Evolutionary conservation across 2,888 invertebrate species (phyloP), one percentile per base, ranked within the genome.

Genomic region (Furcula furcula): DNA sequence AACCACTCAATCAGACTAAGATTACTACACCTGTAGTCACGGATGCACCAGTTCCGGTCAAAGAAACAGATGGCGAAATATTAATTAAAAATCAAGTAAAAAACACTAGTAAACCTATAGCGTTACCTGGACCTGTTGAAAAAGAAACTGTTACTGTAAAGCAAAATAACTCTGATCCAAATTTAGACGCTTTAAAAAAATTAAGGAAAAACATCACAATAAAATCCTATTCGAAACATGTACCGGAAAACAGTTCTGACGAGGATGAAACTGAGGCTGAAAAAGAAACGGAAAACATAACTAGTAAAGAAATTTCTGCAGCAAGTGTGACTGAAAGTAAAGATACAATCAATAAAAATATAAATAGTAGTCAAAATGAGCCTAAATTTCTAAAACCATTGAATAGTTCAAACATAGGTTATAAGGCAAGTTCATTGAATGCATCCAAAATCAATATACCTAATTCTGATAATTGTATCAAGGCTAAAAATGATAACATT

Each of bases 121-220:
- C 28, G 6, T 4, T 15, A 21, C 26, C 15, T 21, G 7, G 21
- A 7, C n/a, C 33, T 21, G 28, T 16, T 22, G 36, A 46, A 33
- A 41, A 10, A 19, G 31, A 31, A 16, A 7, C 12, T 7, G 25
- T 2, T 20, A 0, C 27, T 12, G 16, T 4, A 7, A 42, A 42
- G 37, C 18, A 30, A 23, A 46, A 12, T 18, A 46, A 52, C 6
- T 45, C 40, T 25, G 25, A 44, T 10, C 57, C 60, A 30, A 39
- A 51, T 22, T 22, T 65, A 31, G 48, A 68, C 16, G 44, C 64
- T 18, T 49, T 76, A 20, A 73, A 65, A 58, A 65, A 59, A 15
- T 40, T 76, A 18, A 64, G 58, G 34, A 73, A 70, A 56, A 65
- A 67, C 46, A 55, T 75, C 6, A 72, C 65, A 30, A 41, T 77